These are phyloP conservation scores for Gonioctena quinquepunctata DNA, from an alignment of 1,140 invertebrate genomes.

Conservation along the genomic window DNA sequence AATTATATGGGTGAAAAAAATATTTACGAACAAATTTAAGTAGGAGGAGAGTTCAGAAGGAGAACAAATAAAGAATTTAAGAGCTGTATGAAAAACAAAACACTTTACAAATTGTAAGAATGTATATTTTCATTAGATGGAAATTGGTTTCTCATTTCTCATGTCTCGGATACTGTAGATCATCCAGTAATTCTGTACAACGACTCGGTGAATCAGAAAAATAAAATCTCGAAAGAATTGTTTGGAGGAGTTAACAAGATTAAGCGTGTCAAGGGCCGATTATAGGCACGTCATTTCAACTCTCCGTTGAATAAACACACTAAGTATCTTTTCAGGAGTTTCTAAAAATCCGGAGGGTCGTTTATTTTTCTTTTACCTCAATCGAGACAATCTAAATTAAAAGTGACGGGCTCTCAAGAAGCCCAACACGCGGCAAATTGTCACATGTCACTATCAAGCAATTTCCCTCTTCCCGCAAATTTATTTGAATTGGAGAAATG, in stretches of 20 bases:
- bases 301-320: background rate
- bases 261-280: background rate
- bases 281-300: background rate
- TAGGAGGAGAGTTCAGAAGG: too few species aligned
- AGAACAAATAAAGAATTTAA: too few species aligned
- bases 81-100: too few species aligned
- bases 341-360: background rate
- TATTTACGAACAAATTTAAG: too few species aligned
- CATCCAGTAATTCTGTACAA: too few species aligned
- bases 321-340: background rate
- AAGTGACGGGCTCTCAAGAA: conserved; percentile 44
- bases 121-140: too few species aligned
- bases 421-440: conserved; percentile 37
- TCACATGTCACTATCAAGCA: conserved; percentile 37
- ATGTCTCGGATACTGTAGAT: too few species aligned
- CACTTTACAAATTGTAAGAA: too few species aligned
- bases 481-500: conserved; percentile 46
- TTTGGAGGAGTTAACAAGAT: background rate
- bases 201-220: too few species aligned
- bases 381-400: conserved; percentile 36
- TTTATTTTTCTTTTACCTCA: conserved; percentile 9
- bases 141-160: too few species aligned
- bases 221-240: too few species aligned
- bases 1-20: too few species aligned
- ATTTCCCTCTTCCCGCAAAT: conserved; percentile 34